Percentiles rank a stretch among this genome's conserved stretches.
phyloP scores from a whole-genome alignment of 2,888 invertebrate genomes.

The Amblyjoppa fuscipennis region DNA sequence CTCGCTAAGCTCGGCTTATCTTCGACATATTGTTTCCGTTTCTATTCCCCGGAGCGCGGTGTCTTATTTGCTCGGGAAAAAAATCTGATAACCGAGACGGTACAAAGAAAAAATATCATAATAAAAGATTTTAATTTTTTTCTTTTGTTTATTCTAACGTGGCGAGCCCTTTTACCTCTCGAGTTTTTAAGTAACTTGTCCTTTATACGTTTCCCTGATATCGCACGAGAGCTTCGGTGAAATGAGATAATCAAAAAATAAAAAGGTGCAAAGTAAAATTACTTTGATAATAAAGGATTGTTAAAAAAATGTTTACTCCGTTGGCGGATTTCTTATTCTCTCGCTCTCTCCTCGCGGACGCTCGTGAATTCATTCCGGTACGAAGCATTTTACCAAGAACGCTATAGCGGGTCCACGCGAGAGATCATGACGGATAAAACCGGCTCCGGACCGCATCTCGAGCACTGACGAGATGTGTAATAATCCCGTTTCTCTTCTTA shows the following conservation, averaged over 20 bases:
- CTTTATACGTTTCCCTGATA: slow-evolving; percentile 2
- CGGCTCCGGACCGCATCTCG: background rate
- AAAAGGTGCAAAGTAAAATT: background rate
- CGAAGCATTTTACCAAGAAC: background rate
- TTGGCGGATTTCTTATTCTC: too few species aligned
- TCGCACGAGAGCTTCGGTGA: slow-evolving; percentile 15
- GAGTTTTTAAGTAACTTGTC: slow-evolving; percentile 28
- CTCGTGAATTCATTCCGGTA: too few species aligned
- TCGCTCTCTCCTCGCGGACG: too few species aligned
- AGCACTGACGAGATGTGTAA: background rate
- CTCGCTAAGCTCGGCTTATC: slow-evolving; percentile 3
- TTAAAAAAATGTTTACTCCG: too few species aligned
- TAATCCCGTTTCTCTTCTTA: slow-evolving; percentile 21
- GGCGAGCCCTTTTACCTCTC: background rate
- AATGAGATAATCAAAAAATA: background rate
- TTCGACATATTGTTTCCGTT: slow-evolving; percentile 8
- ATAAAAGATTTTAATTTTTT: background rate
- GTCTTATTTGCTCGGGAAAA: background rate
- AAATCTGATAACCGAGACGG: background rate
- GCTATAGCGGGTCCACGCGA: background rate
- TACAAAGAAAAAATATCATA: background rate
- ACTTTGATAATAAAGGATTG: too few species aligned
- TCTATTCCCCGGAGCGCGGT: background rate
- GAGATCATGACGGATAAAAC: slow-evolving; percentile 7
- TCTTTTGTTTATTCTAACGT: too few species aligned